Evolutionary conservation across 2,113 vertebrate species (phyloP).

Genomic region (Erythrolamprus reginae): DNA sequence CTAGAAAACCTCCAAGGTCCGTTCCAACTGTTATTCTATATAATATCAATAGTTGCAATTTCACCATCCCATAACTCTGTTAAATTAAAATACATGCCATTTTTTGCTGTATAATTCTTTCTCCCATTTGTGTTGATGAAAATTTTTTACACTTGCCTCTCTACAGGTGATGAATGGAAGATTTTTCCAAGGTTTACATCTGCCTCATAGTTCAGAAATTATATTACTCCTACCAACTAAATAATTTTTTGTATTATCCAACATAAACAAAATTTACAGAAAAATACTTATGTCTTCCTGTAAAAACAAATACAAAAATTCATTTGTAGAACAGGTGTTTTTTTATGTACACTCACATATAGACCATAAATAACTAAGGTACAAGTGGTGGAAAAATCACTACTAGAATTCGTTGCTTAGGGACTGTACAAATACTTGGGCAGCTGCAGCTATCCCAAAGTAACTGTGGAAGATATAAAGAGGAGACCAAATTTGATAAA

Average conservation of each 20-base stretch:
- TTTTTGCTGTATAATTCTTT: background rate
- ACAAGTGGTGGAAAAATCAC: constrained; percentile 32
- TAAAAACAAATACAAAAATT: constrained; percentile 25
- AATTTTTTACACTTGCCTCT: background rate
- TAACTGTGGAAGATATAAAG: constrained; percentile 56
- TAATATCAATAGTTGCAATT: too few species aligned
- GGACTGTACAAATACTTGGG: constrained; percentile 44
- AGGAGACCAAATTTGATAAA: constrained; percentile 65
- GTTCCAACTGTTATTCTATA: too few species aligned
- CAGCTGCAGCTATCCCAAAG: constrained; percentile 56
- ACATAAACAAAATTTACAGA: background rate
- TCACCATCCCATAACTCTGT: too few species aligned
- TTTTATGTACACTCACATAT: background rate
- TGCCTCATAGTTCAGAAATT: background rate
- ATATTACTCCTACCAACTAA: background rate
- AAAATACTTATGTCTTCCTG: constrained; percentile 1
- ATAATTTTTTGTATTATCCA: background rate
- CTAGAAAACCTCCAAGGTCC: too few species aligned
- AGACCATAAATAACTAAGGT: constrained; percentile 36
- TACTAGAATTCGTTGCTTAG: constrained; percentile 47
- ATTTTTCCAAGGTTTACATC: background rate
- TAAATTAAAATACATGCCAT: background rate
- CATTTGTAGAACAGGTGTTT: background rate
- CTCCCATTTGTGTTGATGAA: background rate
- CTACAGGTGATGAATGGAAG: background rate